Conservation (phyloP, 2,888 invertebrate species). For the Rhopalosiphum nymphaeae region DNA sequence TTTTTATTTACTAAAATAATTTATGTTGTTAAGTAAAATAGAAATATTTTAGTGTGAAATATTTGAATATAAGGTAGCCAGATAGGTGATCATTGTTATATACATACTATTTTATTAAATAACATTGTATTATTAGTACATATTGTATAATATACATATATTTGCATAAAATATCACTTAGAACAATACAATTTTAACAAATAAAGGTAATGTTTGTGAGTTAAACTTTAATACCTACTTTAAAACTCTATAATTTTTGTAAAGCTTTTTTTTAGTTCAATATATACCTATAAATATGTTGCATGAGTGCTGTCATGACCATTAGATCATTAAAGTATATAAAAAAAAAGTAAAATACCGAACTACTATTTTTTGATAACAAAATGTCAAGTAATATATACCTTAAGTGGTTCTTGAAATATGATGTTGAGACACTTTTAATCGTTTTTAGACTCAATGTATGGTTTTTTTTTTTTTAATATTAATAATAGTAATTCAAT, state of each 20-base stretch:
- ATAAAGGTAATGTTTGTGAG: neutral
- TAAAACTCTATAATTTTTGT: neutral
- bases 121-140: neutral
- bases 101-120: neutral
- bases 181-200: neutral
- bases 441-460: neutral
- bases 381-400: neutral
- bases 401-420: slow-evolving; percentile 29
- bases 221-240: neutral
- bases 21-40: neutral
- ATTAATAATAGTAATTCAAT: neutral
- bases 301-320: neutral
- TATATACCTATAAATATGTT: neutral
- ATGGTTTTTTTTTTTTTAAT: neutral
- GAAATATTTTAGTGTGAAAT: neutral
- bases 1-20: neutral
- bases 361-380: neutral
- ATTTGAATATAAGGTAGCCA: neutral
- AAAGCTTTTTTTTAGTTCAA: neutral
- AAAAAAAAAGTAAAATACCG: neutral
- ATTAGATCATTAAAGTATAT: slow-evolving; percentile 7
- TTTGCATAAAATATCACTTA: neutral
- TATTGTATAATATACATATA: neutral
- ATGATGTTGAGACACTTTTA: neutral
- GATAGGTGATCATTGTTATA: neutral